These are phyloP conservation scores for Platorchestia sp. DNA, from an alignment of 1,140 invertebrate genomes.

Conservation along the genomic window DNA sequence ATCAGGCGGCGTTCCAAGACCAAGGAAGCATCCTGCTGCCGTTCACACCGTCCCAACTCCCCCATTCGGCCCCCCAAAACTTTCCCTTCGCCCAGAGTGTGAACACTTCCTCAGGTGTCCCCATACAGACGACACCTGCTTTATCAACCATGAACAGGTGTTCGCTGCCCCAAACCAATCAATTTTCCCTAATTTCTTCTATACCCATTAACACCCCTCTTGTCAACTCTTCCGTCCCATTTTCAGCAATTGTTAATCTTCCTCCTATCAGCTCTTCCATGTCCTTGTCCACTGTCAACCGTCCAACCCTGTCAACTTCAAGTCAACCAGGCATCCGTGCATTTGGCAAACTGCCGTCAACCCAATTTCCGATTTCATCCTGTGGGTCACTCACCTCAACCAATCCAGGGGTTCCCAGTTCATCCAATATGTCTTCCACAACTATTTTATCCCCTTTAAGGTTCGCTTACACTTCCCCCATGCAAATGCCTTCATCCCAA, in stretches of 20 bases:
- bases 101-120: background rate
- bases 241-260: background rate
- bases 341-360: background rate
- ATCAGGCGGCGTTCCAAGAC: background rate
- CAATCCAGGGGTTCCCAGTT: background rate
- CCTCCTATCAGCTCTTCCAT: background rate
- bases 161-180: background rate
- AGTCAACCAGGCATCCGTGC: background rate
- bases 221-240: background rate
- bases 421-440: conserved; percentile 25
- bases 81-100: background rate
- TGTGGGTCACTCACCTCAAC: background rate
- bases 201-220: background rate
- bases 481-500: background rate
- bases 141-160: background rate
- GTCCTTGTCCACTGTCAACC: conserved; percentile 23
- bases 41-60: background rate
- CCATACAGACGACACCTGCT: background rate
- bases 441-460: conserved; percentile 12
- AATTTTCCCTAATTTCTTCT: background rate
- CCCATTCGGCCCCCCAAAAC: background rate
- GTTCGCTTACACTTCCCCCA: conserved; percentile 3
- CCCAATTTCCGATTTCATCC: background rate
- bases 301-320: background rate
- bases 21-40: background rate